Percentiles rank a stretch among this genome's conserved stretches.
Evolutionary conservation across 2,888 invertebrate species (phyloP).

Genomic region (Parnassius apollo): DNA sequence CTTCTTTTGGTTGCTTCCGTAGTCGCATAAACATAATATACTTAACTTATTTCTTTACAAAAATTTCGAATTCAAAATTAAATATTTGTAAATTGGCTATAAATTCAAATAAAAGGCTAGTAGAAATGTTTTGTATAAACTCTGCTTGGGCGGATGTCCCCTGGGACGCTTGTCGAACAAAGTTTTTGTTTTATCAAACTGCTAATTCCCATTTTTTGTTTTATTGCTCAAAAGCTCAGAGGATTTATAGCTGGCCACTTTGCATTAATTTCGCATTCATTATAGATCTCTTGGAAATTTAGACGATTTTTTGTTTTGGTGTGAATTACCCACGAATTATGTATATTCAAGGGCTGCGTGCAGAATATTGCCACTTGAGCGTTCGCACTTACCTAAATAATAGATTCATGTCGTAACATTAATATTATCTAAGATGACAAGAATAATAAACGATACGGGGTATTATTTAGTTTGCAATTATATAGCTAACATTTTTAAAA

Average conservation of each 20-base stretch:
- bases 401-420: constrained; percentile 20
- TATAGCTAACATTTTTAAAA: too few species aligned
- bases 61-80: too few species aligned
- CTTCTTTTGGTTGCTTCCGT: too few species aligned
- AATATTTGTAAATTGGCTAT: too few species aligned
- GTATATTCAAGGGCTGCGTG: constrained; percentile 38
- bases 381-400: constrained; percentile 8
- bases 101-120: constrained; percentile 41
- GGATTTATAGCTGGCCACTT: constrained; percentile 75
- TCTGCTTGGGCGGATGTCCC: constrained; percentile 46
- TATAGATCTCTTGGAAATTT: constrained; percentile 65
- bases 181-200: constrained; percentile 76
- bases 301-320: constrained; percentile 56
- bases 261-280: constrained; percentile 78
- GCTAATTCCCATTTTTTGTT: constrained; percentile 77
- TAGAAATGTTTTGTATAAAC: constrained; percentile 21
- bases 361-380: constrained; percentile 33
- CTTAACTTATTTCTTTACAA: too few species aligned
- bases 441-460: constrained; percentile 25
- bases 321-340: constrained; percentile 53
- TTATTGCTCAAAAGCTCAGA: constrained; percentile 68
- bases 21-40: too few species aligned
- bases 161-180: constrained; percentile 68
- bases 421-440: constrained; percentile 21
- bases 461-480: too few species aligned